Base-by-base conservation (phyloP, 2,113 vertebrate genomes). In the Danionella cerebrum region DNA sequence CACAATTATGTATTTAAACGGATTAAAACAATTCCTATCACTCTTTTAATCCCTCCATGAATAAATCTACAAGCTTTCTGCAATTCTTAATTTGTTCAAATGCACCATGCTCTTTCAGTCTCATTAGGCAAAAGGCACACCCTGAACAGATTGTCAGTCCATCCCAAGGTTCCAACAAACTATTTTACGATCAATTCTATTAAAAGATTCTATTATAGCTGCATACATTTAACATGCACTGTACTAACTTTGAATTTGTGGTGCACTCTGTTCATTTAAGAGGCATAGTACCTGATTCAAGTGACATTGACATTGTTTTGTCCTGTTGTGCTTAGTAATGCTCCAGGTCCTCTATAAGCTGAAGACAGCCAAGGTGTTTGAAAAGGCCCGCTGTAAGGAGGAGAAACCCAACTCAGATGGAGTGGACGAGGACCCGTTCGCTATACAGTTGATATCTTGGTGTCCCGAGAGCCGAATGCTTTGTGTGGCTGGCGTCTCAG, bases 361-460 rank as follows among this genome's bases (percentile, higher is more conserved):
- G 73, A 99, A 99, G 89, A 98, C 96, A 65, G 92, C 96, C 72
- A 99, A 99, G 90, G 93, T 98, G 66, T 99, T 99, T 85, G 96
- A 99, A 87, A 96, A 95, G 72, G 90, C 90, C 62, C 88, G 92
- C 80, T 90, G 87, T 74, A 96, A 94, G 83, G 96, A 97, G 51
- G 96, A 98, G 74, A 94, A 88, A 75, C 90, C 90, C 59, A 92
- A 82, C 76, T 89, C 89, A 0, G 96, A 99, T 65, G 92, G 91
- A 69, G 94, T 95, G 39, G 96, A 98, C 69, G 96, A 99, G 85
- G 96, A 99, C 79, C 96, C 96, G 0, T 99, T 94, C 14, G 96
- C 96, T 84, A 93, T 99, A 79, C 96, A 99, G 84, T 92, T 95
- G 79, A 89, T 98, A 84, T 89, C 95, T 11, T 98, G 95, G 95